Evolutionary conservation across 2,888 invertebrate species (phyloP), one percentile per base, ranked within the genome.

Genomic region (Lycocerus yunnanus): DNA sequence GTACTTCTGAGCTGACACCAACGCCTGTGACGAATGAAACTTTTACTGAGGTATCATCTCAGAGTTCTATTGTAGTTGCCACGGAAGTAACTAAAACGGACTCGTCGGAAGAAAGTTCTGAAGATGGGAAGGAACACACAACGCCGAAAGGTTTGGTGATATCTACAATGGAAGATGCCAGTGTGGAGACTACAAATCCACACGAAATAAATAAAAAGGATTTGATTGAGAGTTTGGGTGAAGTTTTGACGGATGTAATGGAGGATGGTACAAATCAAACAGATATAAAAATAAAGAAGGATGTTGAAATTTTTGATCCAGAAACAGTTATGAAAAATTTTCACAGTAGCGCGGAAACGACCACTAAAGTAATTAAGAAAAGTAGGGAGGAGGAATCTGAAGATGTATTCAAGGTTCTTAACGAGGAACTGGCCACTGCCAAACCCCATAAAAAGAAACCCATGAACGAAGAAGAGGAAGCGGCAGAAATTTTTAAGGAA

Each of bases 401-500:
- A 78, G 79, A 80, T 10, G 80, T 85, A 58, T 85, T 85, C 61
- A 82, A 81, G 67, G 82, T 84, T 74, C 75, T 85, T 5, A 80
- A 84, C 60, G 77, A 79, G 8, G 86, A 86, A 79, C 72, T 85
- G 15, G 81, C 43, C 80, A 63, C 66, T 73, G 15, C 71, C 71
- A 16, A 16, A 69, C 0, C 78, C 72, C 16, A 73, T 73, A 24
- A 66, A 8, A 15, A 21, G 15, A 72, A 79, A 71, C 15, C 74
- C 75, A 8, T 80, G 81, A 67, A 84, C 21, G 84, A 84, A 71
- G 80, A 83, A 60, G 76, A 79, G 59, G 84, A 85, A 78, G 83
- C 84, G 0, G 82, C 84, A 18, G 77, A 76, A 11, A 84, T 86
- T 21, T 87, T 86, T 72, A 82, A 83, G 70, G 85, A 86, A 65